These are phyloP conservation scores for Stegodyphus dumicola DNA, from an alignment of 1,140 invertebrate species.

Conservation along the genomic window DNA sequence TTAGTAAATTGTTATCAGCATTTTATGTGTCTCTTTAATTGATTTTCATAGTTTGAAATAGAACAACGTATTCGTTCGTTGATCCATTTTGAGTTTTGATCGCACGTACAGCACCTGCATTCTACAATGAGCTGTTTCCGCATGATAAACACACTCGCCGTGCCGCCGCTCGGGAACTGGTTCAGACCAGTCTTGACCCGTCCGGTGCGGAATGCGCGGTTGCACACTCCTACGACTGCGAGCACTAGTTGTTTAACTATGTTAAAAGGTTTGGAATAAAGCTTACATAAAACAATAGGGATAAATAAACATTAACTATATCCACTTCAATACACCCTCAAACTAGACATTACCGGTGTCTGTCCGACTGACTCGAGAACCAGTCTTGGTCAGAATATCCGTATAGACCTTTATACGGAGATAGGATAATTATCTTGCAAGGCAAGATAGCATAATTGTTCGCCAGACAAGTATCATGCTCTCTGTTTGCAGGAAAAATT, in stretches of 20 bases:
- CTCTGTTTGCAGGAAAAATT: too few relatives aligned
- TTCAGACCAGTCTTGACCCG: background rate
- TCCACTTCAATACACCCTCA: too few relatives aligned
- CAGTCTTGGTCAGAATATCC: too few relatives aligned
- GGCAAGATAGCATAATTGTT: too few relatives aligned
- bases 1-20: background rate
- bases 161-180: background rate
- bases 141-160: background rate
- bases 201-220: background rate
- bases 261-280: too few relatives aligned
- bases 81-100: background rate
- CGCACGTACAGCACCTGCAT: background rate
- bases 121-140: background rate
- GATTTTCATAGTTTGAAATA: background rate
- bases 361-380: too few relatives aligned
- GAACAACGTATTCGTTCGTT: background rate
- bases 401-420: too few relatives aligned
- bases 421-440: too few relatives aligned
- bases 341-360: too few relatives aligned
- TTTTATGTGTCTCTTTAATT: background rate
- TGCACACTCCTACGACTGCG: background rate
- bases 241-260: background rate
- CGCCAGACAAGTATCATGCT: too few relatives aligned
- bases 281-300: too few relatives aligned
- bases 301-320: too few relatives aligned